Percentiles rank a stretch among this genome's conserved stretches.
Conservation (phyloP, 2,888 invertebrate genomes). For the Microctonus aethiopoides region DNA sequence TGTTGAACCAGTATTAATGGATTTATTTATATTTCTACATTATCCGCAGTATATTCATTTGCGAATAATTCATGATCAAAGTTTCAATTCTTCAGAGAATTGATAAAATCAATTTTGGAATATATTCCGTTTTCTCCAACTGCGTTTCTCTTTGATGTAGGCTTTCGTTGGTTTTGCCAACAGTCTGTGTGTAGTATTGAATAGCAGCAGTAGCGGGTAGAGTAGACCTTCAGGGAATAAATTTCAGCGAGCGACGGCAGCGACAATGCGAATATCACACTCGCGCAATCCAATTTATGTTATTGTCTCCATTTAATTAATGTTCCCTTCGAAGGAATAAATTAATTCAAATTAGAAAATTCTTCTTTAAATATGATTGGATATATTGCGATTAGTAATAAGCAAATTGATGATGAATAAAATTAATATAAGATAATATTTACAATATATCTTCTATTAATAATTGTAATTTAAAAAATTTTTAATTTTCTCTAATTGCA, state of each 20-base stretch:
- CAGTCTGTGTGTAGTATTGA: neutral
- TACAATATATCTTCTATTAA: too few relatives aligned
- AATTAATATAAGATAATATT: too few relatives aligned
- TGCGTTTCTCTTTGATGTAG: neutral
- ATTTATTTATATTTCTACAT: neutral
- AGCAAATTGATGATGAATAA: too few relatives aligned
- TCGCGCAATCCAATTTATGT: conserved; percentile 1
- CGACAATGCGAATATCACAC: neutral
- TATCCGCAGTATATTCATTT: neutral
- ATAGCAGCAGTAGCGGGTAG: neutral
- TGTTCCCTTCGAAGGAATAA: neutral
- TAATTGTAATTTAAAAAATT: too few relatives aligned
- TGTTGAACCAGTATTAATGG: neutral
- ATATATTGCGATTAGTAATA: too few relatives aligned
- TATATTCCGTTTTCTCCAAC: neutral
- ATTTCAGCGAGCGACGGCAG: conserved; percentile 50
- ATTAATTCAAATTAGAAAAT: neutral
- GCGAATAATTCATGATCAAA: neutral
- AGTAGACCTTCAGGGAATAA: conserved; percentile 9
- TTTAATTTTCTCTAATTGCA: too few relatives aligned
- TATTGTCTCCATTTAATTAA: neutral
- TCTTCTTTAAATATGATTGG: neutral
- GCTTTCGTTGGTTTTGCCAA: neutral
- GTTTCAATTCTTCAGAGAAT: neutral
- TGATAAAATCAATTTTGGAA: neutral